Base-by-base conservation (phyloP, 2,888 invertebrate genomes). In the Amorpha juglandis region DNA sequence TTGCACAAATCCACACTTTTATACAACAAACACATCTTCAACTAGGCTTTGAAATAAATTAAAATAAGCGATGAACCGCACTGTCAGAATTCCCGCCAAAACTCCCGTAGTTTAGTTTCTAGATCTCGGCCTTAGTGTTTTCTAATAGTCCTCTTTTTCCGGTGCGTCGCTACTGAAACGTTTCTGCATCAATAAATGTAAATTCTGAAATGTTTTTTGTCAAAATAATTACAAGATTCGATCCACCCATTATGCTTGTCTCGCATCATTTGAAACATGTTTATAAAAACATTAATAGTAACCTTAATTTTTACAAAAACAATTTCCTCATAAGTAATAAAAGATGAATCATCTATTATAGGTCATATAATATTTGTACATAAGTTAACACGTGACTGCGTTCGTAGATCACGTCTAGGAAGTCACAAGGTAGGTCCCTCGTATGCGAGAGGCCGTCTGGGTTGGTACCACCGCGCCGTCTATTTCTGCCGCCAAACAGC, bases 181-280 rank as follows among this genome's bases (percentile, higher is more conserved):
- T 50, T 50, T 48, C 48, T 16, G 48, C 48, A 19, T 50, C 50
- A 19, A 19, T 50, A 50, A 50, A 19, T 50, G 16, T 48, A 6
- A 48, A 7, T 48, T 8, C 11, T 45, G 12, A 9, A 12, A 45
- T 14, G 45, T 45, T 45, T 38, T 45, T 45, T 45, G 45, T 45
- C 45, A 14, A 12, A 45, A 45, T 45, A 53, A 53, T 53, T 53
- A 35, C 14, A 6, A 33, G 33, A 53, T 53, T 53, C n/a, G 53
- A 6, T 53, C 8, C 33, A 33, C 27, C 33, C n/a, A 53, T 53
- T 53, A 27, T 53, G 6, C 6, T 11, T 33, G 52, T 33, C 14
- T 12, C 53, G 53, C n/a, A 35, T 53, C 33, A n/a, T 2, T 52
- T 53, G 33, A 8, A 14, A n/a, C 53, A 33, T 12, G 14, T 2